phyloP scores from a whole-genome alignment of 1,140 invertebrate genomes.

The Copidosoma floridanum region DNA sequence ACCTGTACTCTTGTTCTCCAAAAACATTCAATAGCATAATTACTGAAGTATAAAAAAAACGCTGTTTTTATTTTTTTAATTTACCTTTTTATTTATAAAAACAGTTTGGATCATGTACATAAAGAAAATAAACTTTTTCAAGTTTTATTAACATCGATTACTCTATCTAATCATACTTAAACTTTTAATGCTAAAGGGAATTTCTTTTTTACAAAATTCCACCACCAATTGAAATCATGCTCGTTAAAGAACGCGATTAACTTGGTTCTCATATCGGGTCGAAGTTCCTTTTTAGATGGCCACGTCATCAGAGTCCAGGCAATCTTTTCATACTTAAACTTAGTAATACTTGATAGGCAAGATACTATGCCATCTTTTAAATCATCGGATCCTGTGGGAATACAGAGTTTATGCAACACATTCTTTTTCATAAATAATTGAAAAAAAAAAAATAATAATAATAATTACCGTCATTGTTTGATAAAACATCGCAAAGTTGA shows the following conservation, averaged over 20 bases:
- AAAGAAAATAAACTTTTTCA: neutral
- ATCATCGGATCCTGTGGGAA: slow-evolving; percentile 34
- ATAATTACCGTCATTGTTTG: neutral
- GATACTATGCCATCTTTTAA: slow-evolving; percentile 44
- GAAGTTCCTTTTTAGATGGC: slow-evolving; percentile 34
- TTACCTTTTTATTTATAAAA: slow-evolving; percentile 27
- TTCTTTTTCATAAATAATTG: neutral
- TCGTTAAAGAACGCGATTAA: slow-evolving; percentile 35
- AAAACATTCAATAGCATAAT: slow-evolving; percentile 46
- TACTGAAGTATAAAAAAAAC: slow-evolving; percentile 36
- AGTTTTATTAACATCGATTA: too few species aligned
- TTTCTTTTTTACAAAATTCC: slow-evolving; percentile 18
- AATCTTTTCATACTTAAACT: slow-evolving; percentile 32
- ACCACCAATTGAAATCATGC: slow-evolving; percentile 30
- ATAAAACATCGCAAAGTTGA: slow-evolving; percentile 41
- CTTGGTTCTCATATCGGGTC: slow-evolving; percentile 28
- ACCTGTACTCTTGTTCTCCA: slow-evolving; percentile 49
- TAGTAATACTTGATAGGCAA: slow-evolving; percentile 42
- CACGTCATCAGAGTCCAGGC: slow-evolving; percentile 37
- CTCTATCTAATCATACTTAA: neutral
- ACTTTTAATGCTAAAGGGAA: neutral
- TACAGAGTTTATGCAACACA: neutral
- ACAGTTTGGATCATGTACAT: neutral
- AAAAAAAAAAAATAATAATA: slow-evolving; percentile 2
- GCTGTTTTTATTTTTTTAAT: slow-evolving; percentile 30